Base-by-base conservation (phyloP, 2,888 invertebrate species). In the Reticulitermes lucifugus region DNA sequence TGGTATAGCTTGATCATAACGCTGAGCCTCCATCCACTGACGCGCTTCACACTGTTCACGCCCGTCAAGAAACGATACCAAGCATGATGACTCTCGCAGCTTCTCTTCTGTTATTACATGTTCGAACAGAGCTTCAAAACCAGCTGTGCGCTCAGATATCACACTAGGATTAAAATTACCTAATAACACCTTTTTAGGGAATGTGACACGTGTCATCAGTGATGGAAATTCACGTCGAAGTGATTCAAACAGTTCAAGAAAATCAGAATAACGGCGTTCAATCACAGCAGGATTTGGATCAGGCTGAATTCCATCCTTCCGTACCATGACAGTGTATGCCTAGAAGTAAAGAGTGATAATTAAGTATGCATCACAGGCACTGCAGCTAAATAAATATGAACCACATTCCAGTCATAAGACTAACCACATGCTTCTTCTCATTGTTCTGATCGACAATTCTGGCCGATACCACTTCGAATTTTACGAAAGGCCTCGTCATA, bases 221-320 rank as follows among this genome's bases (percentile, higher is more conserved):
- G 90, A 88, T 0, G 95, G 93, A 89, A 92, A 91, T 81, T 93
- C 93, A 86, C 93, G 93, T 88, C 93, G 94, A 43, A 96, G 90
- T 3, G 92, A 91, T 87, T 92, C 93, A 89, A 94, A 95, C 5
- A 96, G 91, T 86, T 93, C 93, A 83, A 94, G 91, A 89, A 96
- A 96, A 88, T 96, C 94, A 12, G 95, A 95, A 89, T 96, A 96
- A 88, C 96, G 92, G 83, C 96, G 91, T 88, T 95, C 95, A 80
- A 95, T 93, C 86, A 92, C 92, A 0, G 93, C 94, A 29, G 95
- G 94, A 87, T 93, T 92, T 60, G 92, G 90, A 90, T 95, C 95
- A 87, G 91, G 91, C 87, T 90, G 91, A 29, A 91, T 91, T n/a
- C 92, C 91, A 88, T 94, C 93, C 89, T 93, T 94, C 70, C 93